Conservation (phyloP, 2,113 vertebrate species). For the Uria lomvia region DNA sequence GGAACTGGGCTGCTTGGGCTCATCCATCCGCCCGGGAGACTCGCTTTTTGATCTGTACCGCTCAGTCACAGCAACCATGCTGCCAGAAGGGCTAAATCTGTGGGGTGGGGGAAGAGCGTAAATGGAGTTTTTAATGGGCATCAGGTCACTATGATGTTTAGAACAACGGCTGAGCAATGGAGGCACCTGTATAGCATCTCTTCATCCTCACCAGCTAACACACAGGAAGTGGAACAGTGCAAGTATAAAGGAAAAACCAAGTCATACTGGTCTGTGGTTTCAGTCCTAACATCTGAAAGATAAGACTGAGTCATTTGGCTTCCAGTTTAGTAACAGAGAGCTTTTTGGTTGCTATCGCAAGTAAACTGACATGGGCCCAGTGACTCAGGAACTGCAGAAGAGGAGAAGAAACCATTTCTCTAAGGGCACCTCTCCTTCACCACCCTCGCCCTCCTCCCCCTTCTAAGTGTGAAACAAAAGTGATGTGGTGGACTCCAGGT, state of each 20-base stretch:
- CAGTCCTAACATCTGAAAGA: constrained; percentile 20
- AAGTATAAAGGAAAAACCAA: constrained; percentile 19
- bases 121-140: constrained; percentile 22
- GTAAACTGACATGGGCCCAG: neutral
- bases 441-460: neutral
- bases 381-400: neutral
- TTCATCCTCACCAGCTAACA: neutral
- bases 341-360: neutral
- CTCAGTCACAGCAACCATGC: constrained; percentile 86
- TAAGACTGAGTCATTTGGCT: neutral
- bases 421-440: neutral
- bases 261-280: neutral
- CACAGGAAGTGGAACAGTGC: neutral
- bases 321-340: neutral
- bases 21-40: constrained; percentile 89
- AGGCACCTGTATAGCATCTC: neutral
- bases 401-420: neutral
- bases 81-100: constrained; percentile 97
- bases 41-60: constrained; percentile 93
- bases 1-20: constrained; percentile 84
- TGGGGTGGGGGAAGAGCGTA: constrained; percentile 47
- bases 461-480: neutral
- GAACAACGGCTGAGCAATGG: neutral
- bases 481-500: neutral
- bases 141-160: neutral